Conservation (phyloP, 2,113 vertebrate genomes). For the Scortum barcoo region DNA sequence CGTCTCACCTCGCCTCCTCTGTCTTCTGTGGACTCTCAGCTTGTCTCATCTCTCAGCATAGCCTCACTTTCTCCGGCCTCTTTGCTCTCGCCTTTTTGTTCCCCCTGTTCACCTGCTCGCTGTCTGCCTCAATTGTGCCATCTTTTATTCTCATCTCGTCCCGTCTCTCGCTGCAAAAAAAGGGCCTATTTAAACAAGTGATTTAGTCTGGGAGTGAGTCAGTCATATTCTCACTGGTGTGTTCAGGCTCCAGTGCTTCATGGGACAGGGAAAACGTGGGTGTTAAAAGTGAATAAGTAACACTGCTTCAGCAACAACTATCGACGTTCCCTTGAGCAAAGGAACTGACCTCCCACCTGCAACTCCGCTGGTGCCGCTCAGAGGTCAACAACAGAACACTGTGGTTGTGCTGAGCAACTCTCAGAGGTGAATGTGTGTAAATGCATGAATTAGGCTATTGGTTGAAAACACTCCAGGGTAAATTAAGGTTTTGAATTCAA, state of each 20-base stretch:
- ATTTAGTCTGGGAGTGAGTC: constrained; percentile 44
- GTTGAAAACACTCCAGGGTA: not conserved
- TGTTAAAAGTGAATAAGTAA: constrained; percentile 53
- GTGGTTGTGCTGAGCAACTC: constrained; percentile 11
- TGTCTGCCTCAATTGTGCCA: constrained; percentile 16
- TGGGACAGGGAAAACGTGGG: constrained; percentile 46
- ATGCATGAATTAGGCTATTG: not conserved
- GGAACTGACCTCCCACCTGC: constrained; percentile 11
- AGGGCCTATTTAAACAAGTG: constrained; percentile 20
- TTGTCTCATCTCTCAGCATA: constrained; percentile 7
- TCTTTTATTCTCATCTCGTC: constrained; percentile 37
- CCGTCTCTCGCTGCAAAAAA: not conserved
- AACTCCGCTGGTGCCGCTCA: not conserved
- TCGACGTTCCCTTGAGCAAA: constrained; percentile 30
- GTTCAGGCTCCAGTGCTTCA: constrained; percentile 33
- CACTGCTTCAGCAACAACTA: constrained; percentile 13
- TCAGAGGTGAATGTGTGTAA: constrained; percentile 15
- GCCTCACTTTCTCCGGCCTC: not conserved
- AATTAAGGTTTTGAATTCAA: constrained; percentile 2
- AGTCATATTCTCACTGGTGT: constrained; percentile 22
- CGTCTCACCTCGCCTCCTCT: constrained; percentile 34
- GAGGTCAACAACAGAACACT: constrained; percentile 26
- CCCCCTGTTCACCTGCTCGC: not conserved
- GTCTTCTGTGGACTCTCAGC: constrained; percentile 4
- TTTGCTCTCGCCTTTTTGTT: not conserved